Evolutionary conservation across 2,888 invertebrate species (phyloP).

Genomic region (Yponomeuta evonymella): DNA sequence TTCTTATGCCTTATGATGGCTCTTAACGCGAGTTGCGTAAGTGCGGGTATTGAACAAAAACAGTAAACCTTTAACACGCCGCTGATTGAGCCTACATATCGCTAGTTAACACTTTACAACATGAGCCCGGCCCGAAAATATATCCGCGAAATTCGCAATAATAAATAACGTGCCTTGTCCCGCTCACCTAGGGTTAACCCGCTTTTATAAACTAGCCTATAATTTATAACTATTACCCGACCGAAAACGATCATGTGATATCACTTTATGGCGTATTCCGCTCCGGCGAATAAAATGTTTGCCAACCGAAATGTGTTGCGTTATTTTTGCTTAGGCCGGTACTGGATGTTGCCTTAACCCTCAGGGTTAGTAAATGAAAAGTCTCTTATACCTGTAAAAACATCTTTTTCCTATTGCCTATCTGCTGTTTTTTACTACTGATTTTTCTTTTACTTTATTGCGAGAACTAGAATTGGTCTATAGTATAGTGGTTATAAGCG

Average conservation of each 20-base stretch:
- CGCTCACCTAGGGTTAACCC: slow-evolving; percentile 75
- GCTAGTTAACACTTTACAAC: slow-evolving; percentile 20
- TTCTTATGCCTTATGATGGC: too few species aligned
- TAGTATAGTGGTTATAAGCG: too few species aligned
- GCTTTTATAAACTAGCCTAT: slow-evolving; percentile 75
- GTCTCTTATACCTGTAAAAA: too few species aligned
- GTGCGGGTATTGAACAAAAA: too few species aligned
- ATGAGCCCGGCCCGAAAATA: slow-evolving; percentile 57
- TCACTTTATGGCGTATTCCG: slow-evolving; percentile 73
- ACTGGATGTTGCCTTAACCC: background rate
- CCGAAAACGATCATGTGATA: slow-evolving; percentile 73
- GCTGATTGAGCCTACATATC: slow-evolving; percentile 13
- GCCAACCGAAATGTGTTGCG: slow-evolving; percentile 31
- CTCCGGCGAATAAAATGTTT: slow-evolving; percentile 49
- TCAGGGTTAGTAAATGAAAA: too few species aligned
- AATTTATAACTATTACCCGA: slow-evolving; percentile 76
- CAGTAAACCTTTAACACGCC: slow-evolving; percentile 12
- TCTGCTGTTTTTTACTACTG: too few species aligned
- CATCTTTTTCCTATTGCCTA: too few species aligned
- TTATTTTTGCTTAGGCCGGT: background rate
- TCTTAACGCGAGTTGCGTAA: too few species aligned
- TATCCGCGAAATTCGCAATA: slow-evolving; percentile 66
- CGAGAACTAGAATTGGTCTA: too few species aligned
- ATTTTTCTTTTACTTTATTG: too few species aligned
- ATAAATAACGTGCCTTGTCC: slow-evolving; percentile 72